Evolutionary conservation across 1,140 invertebrate genomes (phyloP).

Genomic region (Leptopilina clavipes): DNA sequence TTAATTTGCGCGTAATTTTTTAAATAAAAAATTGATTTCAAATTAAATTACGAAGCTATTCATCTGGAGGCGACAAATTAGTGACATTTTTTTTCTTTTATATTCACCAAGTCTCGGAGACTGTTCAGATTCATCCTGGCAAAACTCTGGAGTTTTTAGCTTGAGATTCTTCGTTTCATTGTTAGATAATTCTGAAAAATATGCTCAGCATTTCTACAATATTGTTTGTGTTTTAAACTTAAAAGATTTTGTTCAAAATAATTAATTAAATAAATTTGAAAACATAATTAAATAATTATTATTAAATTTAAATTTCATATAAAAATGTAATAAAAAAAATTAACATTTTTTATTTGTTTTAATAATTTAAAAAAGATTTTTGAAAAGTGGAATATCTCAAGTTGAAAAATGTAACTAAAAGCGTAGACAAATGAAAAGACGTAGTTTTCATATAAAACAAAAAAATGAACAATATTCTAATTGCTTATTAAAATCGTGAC

Average conservation of each 20-base stretch:
- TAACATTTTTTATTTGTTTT: no score
- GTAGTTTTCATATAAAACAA: not conserved
- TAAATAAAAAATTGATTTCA: not conserved
- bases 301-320: not conserved
- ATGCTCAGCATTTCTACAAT: constrained; percentile 36
- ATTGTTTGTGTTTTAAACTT: not conserved
- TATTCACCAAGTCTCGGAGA: constrained; percentile 54
- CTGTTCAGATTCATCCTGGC: constrained; percentile 49
- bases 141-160: constrained; percentile 51
- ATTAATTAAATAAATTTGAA: not conserved
- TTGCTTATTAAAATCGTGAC: not conserved
- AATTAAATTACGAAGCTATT: constrained; percentile 27
- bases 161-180: constrained; percentile 41
- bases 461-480: not conserved
- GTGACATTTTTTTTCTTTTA: constrained; percentile 17
- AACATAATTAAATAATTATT: not conserved
- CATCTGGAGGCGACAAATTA: constrained; percentile 11
- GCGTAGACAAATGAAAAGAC: not conserved
- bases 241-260: not conserved
- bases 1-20: not conserved
- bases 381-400: constrained; percentile 5
- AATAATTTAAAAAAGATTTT: not conserved
- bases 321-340: no score
- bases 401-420: not conserved
- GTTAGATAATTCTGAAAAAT: constrained; percentile 47